These are phyloP conservation scores for Martes martes DNA, from an alignment of 2,113 vertebrate species.

Conservation along the genomic window DNA sequence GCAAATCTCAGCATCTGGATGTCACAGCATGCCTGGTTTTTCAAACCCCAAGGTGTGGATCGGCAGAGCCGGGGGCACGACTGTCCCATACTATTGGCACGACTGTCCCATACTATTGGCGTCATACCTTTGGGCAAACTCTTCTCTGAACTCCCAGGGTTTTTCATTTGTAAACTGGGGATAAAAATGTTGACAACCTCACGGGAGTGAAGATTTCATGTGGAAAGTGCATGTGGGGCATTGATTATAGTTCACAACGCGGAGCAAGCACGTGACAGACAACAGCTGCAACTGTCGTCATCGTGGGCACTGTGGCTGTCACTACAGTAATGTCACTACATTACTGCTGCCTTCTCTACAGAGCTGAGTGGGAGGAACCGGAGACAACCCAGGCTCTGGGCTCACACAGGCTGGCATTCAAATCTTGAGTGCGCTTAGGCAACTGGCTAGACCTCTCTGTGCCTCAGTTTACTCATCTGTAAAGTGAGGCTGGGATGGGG, in stretches of 20 bases:
- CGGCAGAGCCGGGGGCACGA: background rate
- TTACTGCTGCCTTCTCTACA: background rate
- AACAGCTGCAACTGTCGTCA: rapidly evolving
- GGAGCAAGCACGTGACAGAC: rapidly evolving
- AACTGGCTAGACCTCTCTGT: background rate
- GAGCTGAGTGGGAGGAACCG: rapidly evolving
- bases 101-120: background rate
- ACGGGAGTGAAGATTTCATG: rapidly evolving
- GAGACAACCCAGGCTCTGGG: background rate
- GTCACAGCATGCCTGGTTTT: background rate
- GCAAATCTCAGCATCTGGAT: background rate
- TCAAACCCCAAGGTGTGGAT: background rate
- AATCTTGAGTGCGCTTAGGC: background rate
- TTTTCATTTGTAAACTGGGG: background rate
- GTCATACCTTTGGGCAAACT: background rate
- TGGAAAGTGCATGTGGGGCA: rapidly evolving
- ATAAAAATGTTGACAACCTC: background rate
- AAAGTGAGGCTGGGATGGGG: background rate
- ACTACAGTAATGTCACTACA: too few relatives aligned
- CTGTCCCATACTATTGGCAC: background rate
- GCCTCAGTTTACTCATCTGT: background rate
- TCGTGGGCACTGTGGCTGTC: rapidly evolving
- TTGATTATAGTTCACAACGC: rapidly evolving
- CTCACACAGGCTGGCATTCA: background rate
- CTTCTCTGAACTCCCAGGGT: background rate